Percentiles rank a stretch among this genome's conserved stretches.
Conservation (phyloP, 2,113 vertebrate genomes). For the Esox niger region DNA sequence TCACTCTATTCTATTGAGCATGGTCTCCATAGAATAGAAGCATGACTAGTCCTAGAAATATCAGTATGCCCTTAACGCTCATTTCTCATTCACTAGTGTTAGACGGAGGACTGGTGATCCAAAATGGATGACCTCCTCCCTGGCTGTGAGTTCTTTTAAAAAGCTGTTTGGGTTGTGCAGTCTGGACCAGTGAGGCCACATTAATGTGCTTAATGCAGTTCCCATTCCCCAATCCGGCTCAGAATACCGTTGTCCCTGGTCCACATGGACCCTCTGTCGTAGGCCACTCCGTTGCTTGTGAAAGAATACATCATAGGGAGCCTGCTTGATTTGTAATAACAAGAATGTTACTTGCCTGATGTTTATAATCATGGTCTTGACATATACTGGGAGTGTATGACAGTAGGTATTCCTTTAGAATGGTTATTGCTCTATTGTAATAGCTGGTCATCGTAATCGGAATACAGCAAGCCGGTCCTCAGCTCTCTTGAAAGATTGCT, state of each 20-base stretch:
- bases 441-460: no score
- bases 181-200: background rate
- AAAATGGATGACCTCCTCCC: slow-evolving; percentile 36
- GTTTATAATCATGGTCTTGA: no score
- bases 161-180: slow-evolving; percentile 41
- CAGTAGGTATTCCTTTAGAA: no score
- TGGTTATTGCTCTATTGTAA: no score
- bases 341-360: background rate
- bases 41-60: no score
- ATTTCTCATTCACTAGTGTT: slow-evolving; percentile 62
- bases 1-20: slow-evolving; percentile 26
- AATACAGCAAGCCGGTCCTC: background rate
- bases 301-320: slow-evolving; percentile 44
- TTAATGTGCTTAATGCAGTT: background rate
- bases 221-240: slow-evolving; percentile 11
- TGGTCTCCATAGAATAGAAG: no score
- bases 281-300: slow-evolving; percentile 24
- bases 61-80: no score
- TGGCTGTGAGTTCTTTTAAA: slow-evolving; percentile 53
- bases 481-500: background rate
- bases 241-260: slow-evolving; percentile 20
- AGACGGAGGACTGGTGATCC: slow-evolving; percentile 36
- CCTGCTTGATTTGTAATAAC: background rate
- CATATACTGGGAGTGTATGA: no score
- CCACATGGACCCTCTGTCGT: background rate